Evolutionary conservation across 2,797 vertebrate genomes (phyloP), one percentile per base, ranked within the genome.

Genomic region (Micropoecilia bifurca): DNA sequence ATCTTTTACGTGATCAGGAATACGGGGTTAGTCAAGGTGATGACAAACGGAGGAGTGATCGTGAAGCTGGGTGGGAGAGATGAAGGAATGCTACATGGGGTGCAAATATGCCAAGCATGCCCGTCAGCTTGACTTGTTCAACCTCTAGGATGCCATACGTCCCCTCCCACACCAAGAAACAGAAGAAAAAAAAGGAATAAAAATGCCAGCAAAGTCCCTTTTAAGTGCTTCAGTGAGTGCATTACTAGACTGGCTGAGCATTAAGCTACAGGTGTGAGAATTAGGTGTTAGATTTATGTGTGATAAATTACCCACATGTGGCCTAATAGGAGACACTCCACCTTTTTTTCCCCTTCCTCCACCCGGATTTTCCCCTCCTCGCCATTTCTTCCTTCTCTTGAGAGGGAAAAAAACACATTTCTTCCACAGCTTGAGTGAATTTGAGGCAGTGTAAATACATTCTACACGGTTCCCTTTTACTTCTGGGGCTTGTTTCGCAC

Each of bases 251-350:
- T 92, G 88, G 66, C 87, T 90, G 82, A 90, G 88, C 82, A 75
- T 93, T 93, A 90, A 94, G 93, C 92, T 93, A 92, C 94, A 96
- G 95, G 95, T 96, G 96, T 95, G 95, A 96, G 95, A 96, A 96
- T 95, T 92, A 96, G 95, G 95, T 96, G 96, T 93, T 94, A 96
- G 95, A 84, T 96, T 96, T 96, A 96, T 96, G 95, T 95, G 95
- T 94, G 93, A 95, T 95, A 94, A 96, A 96, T 96, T 92, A 95
- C 91, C 92, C 95, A 95, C 96, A 96, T 96, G 95, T 96, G 96
- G 92, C 82, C 92, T 95, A 94, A 95, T 95, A 87, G 80, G 87
- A 95, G 91, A 91, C 88, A 85, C 87, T 80, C 91, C 91, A 89
- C 86, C 83, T 83, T 89, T 83, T 53, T 53, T 50, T 8, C 9